Percentiles rank a stretch among this genome's conserved stretches.
phyloP scores from a whole-genome alignment of 2,797 vertebrate species.

The Sebastolobus alascanus region DNA sequence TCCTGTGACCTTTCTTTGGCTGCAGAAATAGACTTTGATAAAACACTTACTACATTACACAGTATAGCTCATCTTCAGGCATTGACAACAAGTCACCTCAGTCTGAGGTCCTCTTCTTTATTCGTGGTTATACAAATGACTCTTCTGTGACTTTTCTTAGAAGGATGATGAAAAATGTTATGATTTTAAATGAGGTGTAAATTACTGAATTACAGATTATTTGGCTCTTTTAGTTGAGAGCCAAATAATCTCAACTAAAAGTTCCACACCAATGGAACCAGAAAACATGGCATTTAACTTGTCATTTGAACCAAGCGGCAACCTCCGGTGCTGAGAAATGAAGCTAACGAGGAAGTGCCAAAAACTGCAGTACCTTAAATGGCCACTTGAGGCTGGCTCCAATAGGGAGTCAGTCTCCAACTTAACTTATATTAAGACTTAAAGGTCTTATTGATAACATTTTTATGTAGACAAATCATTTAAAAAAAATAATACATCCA shows the following conservation, averaged over 20 bases:
- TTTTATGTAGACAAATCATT: no score
- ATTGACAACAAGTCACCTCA: not conserved
- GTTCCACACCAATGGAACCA: not conserved
- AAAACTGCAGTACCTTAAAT: not conserved
- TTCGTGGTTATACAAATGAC: not conserved
- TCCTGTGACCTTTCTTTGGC: slow-evolving; percentile 11
- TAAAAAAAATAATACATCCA: no score
- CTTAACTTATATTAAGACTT: no score
- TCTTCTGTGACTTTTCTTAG: not conserved
- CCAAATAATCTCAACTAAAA: not conserved
- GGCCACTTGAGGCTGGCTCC: not conserved
- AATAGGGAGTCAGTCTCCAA: no score
- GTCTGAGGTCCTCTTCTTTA: not conserved
- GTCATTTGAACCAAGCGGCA: not conserved
- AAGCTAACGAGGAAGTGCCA: no score
- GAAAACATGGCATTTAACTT: not conserved
- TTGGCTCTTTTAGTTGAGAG: not conserved
- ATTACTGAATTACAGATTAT: not conserved
- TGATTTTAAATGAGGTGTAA: not conserved
- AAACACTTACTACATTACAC: slow-evolving; percentile 7
- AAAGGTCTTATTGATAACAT: no score
- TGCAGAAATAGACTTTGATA: slow-evolving; percentile 8
- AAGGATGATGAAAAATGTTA: not conserved
- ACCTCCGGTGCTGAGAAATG: no score
- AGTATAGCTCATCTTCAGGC: slow-evolving; percentile 12